These are phyloP conservation scores for Xyrichtys novacula DNA, from an alignment of 2,797 vertebrate genomes.

Conservation along the genomic window DNA sequence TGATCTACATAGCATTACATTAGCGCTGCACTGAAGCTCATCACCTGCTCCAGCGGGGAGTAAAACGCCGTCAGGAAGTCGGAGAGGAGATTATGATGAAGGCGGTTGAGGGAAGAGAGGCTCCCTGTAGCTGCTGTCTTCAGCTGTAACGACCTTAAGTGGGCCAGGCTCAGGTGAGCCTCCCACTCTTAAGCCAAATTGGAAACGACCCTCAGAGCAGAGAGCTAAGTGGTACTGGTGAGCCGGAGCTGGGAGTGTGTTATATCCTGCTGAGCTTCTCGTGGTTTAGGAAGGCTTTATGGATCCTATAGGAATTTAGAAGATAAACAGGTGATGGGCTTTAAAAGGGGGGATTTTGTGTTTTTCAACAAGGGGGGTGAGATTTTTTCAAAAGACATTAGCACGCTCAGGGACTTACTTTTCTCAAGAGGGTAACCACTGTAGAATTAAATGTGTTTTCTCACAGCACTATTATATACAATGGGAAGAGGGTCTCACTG, in stretches of 20 bases:
- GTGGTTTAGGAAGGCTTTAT: slow-evolving; percentile 18
- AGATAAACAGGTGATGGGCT: slow-evolving; percentile 16
- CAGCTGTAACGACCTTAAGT: slow-evolving; percentile 53
- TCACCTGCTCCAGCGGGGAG: slow-evolving; percentile 42
- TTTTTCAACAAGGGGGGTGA: neutral
- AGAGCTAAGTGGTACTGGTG: slow-evolving; percentile 48
- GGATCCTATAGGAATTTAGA: slow-evolving; percentile 3
- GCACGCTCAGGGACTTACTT: slow-evolving; percentile 5
- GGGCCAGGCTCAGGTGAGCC: slow-evolving; percentile 63
- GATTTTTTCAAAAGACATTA: neutral
- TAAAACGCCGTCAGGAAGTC: slow-evolving; percentile 2
- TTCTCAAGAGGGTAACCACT: neutral
- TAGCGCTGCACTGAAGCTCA: slow-evolving; percentile 14
- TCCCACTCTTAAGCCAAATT: slow-evolving; percentile 67
- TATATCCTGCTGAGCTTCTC: slow-evolving; percentile 29
- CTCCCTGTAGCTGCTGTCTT: slow-evolving; percentile 37
- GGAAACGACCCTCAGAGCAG: slow-evolving; percentile 57
- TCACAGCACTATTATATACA: neutral
- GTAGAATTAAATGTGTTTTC: slow-evolving; percentile 13
- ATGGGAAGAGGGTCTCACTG: neutral
- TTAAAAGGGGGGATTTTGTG: slow-evolving; percentile 13
- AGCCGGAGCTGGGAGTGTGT: slow-evolving; percentile 30
- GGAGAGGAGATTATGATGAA: slow-evolving; percentile 53
- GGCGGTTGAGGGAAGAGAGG: slow-evolving; percentile 16
- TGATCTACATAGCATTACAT: slow-evolving; percentile 35